These are phyloP conservation scores for Apodemia hepburni DNA, from an alignment of 2,888 invertebrate genomes.

Conservation along the genomic window DNA sequence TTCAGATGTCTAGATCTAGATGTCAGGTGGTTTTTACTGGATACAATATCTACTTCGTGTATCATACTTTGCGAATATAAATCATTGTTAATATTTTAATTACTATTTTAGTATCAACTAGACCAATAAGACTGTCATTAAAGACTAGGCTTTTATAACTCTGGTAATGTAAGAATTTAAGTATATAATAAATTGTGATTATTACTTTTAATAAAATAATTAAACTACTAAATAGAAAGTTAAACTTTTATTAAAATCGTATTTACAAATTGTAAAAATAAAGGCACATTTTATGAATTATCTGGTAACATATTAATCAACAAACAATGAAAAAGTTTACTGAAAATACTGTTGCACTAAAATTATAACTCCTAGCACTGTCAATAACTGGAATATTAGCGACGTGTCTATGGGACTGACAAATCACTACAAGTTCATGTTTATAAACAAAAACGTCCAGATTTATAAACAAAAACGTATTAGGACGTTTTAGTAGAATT, in stretches of 20 bases:
- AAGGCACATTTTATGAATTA: slow-evolving; percentile 30
- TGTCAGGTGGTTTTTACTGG: too few species aligned
- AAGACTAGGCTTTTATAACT: too few species aligned
- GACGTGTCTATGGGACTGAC: neutral
- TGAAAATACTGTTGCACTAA: neutral
- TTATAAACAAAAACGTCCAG: neutral
- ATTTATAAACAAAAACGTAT: neutral
- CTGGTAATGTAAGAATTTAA: too few species aligned
- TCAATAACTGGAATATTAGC: too few species aligned
- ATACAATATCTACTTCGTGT: too few species aligned
- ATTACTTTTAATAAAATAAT: neutral
- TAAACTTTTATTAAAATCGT: slow-evolving; percentile 20
- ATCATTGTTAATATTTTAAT: too few species aligned
- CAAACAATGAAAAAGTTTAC: neutral
- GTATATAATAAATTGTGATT: too few species aligned
- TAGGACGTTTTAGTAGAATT: neutral
- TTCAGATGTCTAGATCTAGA: too few species aligned
- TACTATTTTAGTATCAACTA: too few species aligned
- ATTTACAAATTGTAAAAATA: slow-evolving; percentile 18
- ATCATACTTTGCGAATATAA: too few species aligned
- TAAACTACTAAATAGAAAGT: neutral
- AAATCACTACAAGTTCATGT: neutral
- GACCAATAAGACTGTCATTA: too few species aligned
- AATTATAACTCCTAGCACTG: neutral
- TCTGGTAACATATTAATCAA: slow-evolving; percentile 30